A percentile compares a stretch with the other conserved stretches of the same genome.
Conservation (phyloP, 2,797 vertebrate species). For the Anabacerthia variegaticeps region DNA sequence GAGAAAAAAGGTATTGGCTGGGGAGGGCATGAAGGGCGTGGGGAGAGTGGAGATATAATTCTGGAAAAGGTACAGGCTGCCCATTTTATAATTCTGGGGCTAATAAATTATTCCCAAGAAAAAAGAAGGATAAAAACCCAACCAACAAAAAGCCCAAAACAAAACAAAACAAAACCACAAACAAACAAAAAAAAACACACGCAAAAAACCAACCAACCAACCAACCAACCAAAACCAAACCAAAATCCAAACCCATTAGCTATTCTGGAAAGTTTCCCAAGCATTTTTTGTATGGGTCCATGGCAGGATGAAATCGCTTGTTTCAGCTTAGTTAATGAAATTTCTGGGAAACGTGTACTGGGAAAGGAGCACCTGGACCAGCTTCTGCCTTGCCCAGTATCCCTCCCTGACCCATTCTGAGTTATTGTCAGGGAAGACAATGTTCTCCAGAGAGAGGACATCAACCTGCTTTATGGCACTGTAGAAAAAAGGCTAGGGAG, state of each 20-base stretch:
- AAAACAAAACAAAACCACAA: neutral
- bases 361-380: neutral
- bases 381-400: neutral
- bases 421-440: neutral
- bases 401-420: neutral
- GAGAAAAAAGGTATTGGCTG: neutral
- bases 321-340: neutral
- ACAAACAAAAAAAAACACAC: too few species aligned
- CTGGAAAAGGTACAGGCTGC: neutral
- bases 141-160: too few species aligned
- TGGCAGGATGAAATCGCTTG: neutral
- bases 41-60: accelerated
- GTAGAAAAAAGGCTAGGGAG: neutral
- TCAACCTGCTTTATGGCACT: neutral
- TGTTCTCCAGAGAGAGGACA: neutral
- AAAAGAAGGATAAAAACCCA: too few species aligned
- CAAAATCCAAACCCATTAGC: neutral
- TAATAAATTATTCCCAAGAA: neutral
- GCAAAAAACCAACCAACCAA: too few species aligned
- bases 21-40: neutral
- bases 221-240: too few species aligned
- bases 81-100: neutral
- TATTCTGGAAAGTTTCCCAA: neutral
- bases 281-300: neutral
- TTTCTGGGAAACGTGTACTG: neutral